A percentile compares a stretch with the other conserved stretches of the same genome.
These are phyloP conservation scores for Gadopsis bispinosus DNA, from an alignment of 2,797 vertebrate species.

Conservation along the genomic window DNA sequence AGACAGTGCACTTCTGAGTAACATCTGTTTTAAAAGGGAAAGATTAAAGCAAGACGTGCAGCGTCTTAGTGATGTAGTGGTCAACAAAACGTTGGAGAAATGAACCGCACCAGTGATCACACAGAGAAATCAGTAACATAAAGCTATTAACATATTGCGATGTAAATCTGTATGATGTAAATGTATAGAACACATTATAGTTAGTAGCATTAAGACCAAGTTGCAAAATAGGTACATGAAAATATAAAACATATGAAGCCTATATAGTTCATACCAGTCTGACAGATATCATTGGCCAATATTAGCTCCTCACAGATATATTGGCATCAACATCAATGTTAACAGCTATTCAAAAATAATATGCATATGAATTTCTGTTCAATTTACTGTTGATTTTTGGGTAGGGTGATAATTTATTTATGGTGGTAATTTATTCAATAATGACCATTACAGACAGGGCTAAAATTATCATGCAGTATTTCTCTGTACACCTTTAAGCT, in stretches of 20 bases:
- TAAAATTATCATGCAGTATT: too few relatives aligned
- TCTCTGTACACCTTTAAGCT: not conserved
- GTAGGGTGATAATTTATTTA: too few relatives aligned
- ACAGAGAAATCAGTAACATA: not conserved
- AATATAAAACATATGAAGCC: not conserved
- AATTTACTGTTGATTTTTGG: too few relatives aligned
- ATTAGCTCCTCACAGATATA: not conserved
- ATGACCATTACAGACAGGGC: too few relatives aligned
- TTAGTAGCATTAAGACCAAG: not conserved
- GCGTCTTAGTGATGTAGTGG: conserved; percentile 47
- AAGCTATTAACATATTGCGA: not conserved
- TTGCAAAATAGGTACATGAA: not conserved
- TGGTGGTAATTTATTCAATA: too few relatives aligned
- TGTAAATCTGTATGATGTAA: conserved; percentile 41
- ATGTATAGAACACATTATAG: conserved; percentile 17
- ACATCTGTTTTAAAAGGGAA: conserved; percentile 48
- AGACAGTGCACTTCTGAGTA: conserved; percentile 83
- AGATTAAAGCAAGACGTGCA: conserved; percentile 36
- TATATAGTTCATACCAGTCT: not conserved
- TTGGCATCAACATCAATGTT: not conserved
- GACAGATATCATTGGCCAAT: not conserved
- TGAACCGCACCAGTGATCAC: not conserved
- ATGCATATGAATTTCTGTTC: too few relatives aligned
- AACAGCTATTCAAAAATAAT: not conserved
- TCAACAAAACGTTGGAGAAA: conserved; percentile 16